Evolutionary conservation across 23 tunicate genomes (phyloP), one percentile per base, ranked within the genome.

Genomic region (Trididemnum nubilum): DNA sequence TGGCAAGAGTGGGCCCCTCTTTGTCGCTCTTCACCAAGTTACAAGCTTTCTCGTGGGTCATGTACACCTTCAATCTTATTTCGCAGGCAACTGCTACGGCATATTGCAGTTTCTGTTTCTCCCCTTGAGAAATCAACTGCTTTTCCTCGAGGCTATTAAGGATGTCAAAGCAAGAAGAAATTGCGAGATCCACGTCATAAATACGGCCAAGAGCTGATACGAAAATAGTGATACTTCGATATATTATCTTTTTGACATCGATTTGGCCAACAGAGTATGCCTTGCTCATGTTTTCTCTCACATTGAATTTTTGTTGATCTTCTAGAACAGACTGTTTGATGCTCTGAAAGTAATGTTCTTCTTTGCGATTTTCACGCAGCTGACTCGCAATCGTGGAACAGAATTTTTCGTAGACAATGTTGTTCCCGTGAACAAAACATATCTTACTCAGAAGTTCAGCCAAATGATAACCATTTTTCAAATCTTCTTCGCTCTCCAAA

Each of bases 361-460:
- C 57, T 18, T 18, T 49, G 15, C 57, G 18, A 49, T 49, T 49
- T 49, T 12, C 57, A 9, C 57, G 12, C 57, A 49, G 12, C 18
- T 49, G 12, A 12, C 15, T 49, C 12, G 18, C 71, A n/a, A 64
- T 9, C 19, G 9, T 5, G 9, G 18, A 5, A n/a, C 30, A 5
- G n/a, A 64, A 64, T 9, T 64, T 26, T 7, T 64, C 23, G n/a
- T n/a, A 64, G 24, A 64, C 71, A 64, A 12, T 24, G 7, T 26
- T 64, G 71, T 24, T n/a, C 7, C 88, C 88, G 23, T 50, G 59
- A 21, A 84, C 88, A 58, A 75, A 58, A 31, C 88, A 84, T 38
- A 72, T 63, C 12, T 52, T 84, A 3, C 34, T 58, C n/a, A 84
- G 51, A 59, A 84, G 32, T 23, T 84, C 88, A 71, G 77, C 77